Conservation (phyloP, 2,113 vertebrate genomes). For the Callocephalon fimbriatum region DNA sequence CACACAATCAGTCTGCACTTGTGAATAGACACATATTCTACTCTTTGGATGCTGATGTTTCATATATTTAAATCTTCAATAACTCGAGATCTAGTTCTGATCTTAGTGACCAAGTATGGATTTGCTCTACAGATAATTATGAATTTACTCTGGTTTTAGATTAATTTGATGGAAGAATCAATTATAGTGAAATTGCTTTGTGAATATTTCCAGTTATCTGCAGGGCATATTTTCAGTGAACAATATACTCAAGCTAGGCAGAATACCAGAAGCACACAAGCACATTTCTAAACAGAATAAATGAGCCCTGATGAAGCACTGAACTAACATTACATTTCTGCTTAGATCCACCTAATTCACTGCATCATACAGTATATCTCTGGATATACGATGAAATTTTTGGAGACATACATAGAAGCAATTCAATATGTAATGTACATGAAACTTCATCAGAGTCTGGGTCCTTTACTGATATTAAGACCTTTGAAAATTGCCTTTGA, state of each 20-base stretch:
- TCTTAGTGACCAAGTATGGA: not conserved
- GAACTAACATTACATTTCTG: not conserved
- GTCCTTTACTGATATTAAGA: conserved; percentile 1
- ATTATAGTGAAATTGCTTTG: conserved; percentile 25
- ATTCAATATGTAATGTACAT: not conserved
- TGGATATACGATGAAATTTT: not conserved
- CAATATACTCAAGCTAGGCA: not conserved
- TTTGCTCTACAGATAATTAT: not conserved
- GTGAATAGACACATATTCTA: not conserved
- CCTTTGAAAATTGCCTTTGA: conserved; percentile 34
- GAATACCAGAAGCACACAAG: conserved; percentile 9
- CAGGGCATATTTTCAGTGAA: not conserved
- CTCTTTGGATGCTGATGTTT: not conserved
- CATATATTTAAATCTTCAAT: not conserved
- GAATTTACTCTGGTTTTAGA: conserved; percentile 6
- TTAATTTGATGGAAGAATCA: conserved; percentile 29
- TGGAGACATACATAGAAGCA: not conserved
- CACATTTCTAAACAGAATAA: conserved; percentile 43
- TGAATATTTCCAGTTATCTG: conserved; percentile 30
- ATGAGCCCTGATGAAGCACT: not conserved
- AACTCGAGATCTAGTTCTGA: not conserved
- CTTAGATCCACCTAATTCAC: not conserved
- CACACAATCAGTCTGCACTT: not conserved
- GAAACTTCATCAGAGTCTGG: not conserved
- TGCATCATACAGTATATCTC: not conserved